Evolutionary conservation across 2,888 invertebrate genomes (phyloP).

Genomic region (Diarsia mendica): DNA sequence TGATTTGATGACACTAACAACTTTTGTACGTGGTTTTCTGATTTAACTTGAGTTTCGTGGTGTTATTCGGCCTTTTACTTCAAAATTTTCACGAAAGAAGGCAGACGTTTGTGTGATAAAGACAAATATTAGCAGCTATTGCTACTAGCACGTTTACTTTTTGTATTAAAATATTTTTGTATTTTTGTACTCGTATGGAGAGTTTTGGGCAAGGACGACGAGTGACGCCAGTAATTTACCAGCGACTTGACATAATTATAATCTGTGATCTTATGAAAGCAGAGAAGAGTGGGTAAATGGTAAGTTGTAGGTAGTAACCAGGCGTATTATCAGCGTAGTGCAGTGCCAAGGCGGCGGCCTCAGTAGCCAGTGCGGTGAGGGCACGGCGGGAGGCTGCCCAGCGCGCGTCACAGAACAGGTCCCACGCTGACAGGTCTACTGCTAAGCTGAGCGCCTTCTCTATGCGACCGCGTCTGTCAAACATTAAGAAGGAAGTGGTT

Average conservation of each 20-base stretch:
- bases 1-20: not conserved
- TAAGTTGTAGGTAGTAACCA: constrained; percentile 18
- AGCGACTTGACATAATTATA: not conserved
- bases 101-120: not conserved
- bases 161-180: no score
- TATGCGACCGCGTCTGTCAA: constrained; percentile 91
- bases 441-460: constrained; percentile 96
- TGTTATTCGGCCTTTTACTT: not conserved
- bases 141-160: no score
- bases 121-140: not conserved
- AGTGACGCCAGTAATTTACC: not conserved
- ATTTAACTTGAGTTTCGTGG: not conserved
- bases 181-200: no score
- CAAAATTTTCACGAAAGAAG: not conserved
- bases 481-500: not conserved
- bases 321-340: constrained; percentile 48
- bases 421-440: constrained; percentile 96
- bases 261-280: not conserved
- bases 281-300: not conserved
- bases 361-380: constrained; percentile 91
- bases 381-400: constrained; percentile 92
- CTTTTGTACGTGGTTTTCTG: not conserved
- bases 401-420: constrained; percentile 96
- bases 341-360: constrained; percentile 92
- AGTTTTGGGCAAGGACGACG: not conserved